Evolutionary conservation across 2,888 invertebrate species (phyloP).

Genomic region (Limnephilus auricula): DNA sequence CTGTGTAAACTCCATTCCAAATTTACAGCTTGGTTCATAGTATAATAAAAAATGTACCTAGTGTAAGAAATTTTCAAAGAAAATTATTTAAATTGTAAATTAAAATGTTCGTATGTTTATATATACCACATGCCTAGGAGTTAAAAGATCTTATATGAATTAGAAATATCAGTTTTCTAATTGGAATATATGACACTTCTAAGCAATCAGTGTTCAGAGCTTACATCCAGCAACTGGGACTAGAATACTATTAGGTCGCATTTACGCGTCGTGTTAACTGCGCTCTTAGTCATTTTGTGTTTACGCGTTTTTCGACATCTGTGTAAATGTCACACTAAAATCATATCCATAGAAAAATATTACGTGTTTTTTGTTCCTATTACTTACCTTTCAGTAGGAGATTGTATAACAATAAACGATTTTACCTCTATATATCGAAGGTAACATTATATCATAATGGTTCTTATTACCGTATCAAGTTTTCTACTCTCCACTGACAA

Average conservation of each 20-base stretch:
- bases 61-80: too few relatives aligned
- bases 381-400: not conserved
- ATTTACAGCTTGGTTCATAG: too few relatives aligned
- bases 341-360: not conserved
- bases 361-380: not conserved
- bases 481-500: not conserved
- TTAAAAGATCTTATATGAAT: too few relatives aligned
- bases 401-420: not conserved
- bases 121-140: too few relatives aligned
- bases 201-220: not conserved
- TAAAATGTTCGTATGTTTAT: too few relatives aligned
- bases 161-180: not conserved
- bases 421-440: not conserved
- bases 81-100: too few relatives aligned
- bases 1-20: too few relatives aligned
- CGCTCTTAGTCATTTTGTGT: not conserved
- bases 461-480: not conserved
- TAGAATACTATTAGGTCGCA: not conserved
- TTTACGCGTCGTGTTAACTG: not conserved
- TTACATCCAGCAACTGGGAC: not conserved
- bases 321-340: constrained; percentile 2
- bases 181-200: not conserved
- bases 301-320: not conserved
- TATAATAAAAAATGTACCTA: too few relatives aligned
- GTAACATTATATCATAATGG: not conserved